These are phyloP conservation scores for Dreissena rostriformis DNA, from an alignment of 1,140 invertebrate species.

Conservation along the genomic window DNA sequence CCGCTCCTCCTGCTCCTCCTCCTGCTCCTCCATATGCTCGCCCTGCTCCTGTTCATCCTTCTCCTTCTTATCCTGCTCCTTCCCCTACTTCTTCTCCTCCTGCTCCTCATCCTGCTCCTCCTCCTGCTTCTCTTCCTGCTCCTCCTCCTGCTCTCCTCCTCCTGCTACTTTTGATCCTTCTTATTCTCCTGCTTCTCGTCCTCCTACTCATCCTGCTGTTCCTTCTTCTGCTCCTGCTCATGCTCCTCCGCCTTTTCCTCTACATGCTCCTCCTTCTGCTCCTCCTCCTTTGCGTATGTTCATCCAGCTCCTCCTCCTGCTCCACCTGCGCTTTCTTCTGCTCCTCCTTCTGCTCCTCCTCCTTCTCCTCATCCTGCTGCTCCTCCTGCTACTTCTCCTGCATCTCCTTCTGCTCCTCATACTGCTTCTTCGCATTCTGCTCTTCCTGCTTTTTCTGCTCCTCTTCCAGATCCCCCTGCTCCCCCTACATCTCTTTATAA, in stretches of 20 bases:
- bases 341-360: no score
- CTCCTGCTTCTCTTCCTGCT: not conserved
- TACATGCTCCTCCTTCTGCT: not conserved
- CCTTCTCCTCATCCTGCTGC: no score
- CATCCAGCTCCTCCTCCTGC: not conserved
- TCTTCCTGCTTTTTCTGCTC: not conserved
- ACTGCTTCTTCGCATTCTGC: not conserved
- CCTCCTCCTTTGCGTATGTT: not conserved
- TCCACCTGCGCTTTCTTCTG: not conserved
- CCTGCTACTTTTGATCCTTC: no score
- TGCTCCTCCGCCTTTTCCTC: not conserved
- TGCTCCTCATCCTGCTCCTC: not conserved
- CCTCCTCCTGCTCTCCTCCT: no score
- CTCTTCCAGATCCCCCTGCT: not conserved
- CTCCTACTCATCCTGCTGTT: no score
- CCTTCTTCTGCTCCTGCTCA: not conserved
- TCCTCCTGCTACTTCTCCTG: not conserved
- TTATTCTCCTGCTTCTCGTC: not conserved
- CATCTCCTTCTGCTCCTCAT: not conserved
- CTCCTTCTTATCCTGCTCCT: no score
- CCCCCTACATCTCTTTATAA: no score
- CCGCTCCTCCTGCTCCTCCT: not conserved
- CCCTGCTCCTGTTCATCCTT: not conserved
- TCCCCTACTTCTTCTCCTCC: no score
- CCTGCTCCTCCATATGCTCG: not conserved